Conservation (phyloP, 2,888 invertebrate genomes). For the Scaeva pyrastri region DNA sequence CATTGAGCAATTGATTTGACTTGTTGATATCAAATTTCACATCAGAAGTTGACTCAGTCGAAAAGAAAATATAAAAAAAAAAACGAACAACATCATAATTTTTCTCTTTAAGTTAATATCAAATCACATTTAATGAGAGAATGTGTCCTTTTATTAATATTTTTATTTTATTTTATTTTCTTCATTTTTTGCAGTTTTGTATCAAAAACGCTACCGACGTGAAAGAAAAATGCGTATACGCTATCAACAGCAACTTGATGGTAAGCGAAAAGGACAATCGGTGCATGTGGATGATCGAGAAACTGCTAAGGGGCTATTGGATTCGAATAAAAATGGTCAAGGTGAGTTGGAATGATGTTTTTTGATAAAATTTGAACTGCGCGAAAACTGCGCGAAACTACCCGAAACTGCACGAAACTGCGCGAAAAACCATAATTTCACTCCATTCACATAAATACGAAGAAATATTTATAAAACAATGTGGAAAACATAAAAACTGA, state of each 20-base stretch:
- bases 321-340: conserved; percentile 91
- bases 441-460: neutral
- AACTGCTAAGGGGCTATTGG: conserved; percentile 84
- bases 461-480: neutral
- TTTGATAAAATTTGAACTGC: conserved; percentile 20
- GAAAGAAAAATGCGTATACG: conserved; percentile 93
- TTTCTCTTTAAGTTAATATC: conserved; percentile 61
- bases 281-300: conserved; percentile 90
- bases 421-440: neutral
- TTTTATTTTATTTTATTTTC: conserved; percentile 7
- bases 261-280: conserved; percentile 87
- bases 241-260: conserved; percentile 93
- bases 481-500: too few relatives aligned
- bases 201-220: conserved; percentile 95
- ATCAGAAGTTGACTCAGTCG: conserved; percentile 53
- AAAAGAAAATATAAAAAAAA: conserved; percentile 33
- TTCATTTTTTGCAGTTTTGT: conserved; percentile 87
- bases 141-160: neutral
- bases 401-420: conserved; percentile 24
- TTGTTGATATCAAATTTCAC: conserved; percentile 77
- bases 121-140: conserved; percentile 50
- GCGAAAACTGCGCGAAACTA: conserved; percentile 34
- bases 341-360: conserved; percentile 85
- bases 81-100: conserved; percentile 8
- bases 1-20: conserved; percentile 70